These are phyloP conservation scores for Oncorhynchus gorbuscha DNA, from an alignment of 2,113 vertebrate species.

Conservation along the genomic window DNA sequence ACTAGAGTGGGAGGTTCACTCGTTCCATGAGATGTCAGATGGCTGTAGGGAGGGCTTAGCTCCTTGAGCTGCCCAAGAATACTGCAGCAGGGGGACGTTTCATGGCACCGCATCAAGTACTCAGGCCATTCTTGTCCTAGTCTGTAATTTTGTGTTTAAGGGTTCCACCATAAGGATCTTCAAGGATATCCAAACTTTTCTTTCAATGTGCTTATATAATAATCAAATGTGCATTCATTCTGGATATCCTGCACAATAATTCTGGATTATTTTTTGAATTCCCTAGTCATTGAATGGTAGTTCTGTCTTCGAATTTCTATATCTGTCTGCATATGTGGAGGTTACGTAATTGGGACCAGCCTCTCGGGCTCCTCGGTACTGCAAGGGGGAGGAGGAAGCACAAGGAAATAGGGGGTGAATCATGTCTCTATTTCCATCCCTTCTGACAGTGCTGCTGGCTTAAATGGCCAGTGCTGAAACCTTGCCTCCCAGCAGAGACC, in stretches of 20 bases:
- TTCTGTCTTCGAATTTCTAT: neutral
- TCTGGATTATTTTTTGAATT: no score
- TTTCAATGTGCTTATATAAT: neutral
- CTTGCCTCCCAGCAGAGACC: slow-evolving; percentile 27
- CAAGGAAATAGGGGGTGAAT: slow-evolving; percentile 5
- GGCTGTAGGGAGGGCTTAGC: neutral
- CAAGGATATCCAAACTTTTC: neutral
- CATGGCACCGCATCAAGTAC: neutral
- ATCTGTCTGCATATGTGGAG: neutral
- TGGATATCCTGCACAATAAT: no score
- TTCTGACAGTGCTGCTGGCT: slow-evolving; percentile 41
- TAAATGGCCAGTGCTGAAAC: slow-evolving; percentile 38
- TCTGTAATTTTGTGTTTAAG: neutral
- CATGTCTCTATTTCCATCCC: slow-evolving; percentile 38
- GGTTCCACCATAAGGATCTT: neutral
- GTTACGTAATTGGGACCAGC: neutral
- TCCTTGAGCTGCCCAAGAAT: neutral
- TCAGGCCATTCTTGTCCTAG: neutral
- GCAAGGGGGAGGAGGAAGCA: neutral
- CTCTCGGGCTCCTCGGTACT: neutral
- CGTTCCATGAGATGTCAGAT: neutral
- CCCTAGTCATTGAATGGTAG: neutral
- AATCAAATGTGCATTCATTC: no score
- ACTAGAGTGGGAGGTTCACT: neutral
- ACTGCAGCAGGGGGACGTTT: neutral